Base-by-base conservation (phyloP, 1,140 invertebrate species). In the Cherax quadricarinatus region DNA sequence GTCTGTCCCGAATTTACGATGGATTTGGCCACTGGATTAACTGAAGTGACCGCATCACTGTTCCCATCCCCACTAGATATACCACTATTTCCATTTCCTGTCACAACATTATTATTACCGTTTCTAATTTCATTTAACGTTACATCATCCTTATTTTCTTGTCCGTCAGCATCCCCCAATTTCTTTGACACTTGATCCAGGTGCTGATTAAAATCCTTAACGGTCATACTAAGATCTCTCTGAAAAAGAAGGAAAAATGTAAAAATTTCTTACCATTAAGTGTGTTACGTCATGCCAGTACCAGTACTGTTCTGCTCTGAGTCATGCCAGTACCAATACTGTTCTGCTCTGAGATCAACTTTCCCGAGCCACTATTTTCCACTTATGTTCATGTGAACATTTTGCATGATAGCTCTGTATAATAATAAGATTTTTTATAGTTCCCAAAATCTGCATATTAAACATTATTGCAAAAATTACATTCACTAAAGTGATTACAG, bases 111-210 rank as follows among this genome's bases (percentile, higher is more conserved):
- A 75, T 75, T 75, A 30, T 21, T 30, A 30, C 70, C 24, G 12
- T 12, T 75, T 21, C 70, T 24, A 5, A 75, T n/a, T 30, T 75
- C 70, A n/a, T 75, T 75, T 30, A 75, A 30, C 1, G 24, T 75
- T 30, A 7, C 21, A 24, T 30, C 6, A 6, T 75, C 70, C 24
- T 75, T 75, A 12, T 75, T 75, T 75, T 75, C 70, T 75, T 75
- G 21, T 24, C 6, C 12, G 24, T 81, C 80, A n/a, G 21, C 51
- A 9, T 83, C 81, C 12, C 49, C 81, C 0, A 60, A 57, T 83
- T 83, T 83, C 81, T 83, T 83, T 4, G 81, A 83, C 9, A 21
- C 81, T 60, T 83, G 49, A 83, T 83, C 81, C 24, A 83, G 21
- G 24, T 83, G 81, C 21, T 83, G 51, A 30, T 83, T 83, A 53